Evolutionary conservation across 2,888 invertebrate species (phyloP), one percentile per base, ranked within the genome.

Genomic region (Hirtodrosophila cameraria): DNA sequence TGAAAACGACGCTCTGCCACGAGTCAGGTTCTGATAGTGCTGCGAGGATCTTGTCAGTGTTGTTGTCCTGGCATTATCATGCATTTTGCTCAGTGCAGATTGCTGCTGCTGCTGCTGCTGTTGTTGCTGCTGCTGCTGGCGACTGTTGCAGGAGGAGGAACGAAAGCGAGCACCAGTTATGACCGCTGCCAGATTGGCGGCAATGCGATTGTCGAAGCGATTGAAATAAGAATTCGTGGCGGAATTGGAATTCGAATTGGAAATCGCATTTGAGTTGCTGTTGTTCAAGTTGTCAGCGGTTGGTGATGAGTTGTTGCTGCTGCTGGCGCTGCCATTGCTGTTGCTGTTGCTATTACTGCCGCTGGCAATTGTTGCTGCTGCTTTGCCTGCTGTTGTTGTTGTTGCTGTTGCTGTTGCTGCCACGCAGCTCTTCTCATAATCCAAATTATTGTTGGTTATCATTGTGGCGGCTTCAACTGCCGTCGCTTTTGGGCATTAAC

Each of bases 401-500:
- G 63, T 27, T 31, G 35, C 5, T 52, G 15, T 28, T 39, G 58
- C 45, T 48, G 57, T 42, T 50, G 46, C 41, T 41, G 54, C 61
- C 70, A 54, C 49, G 70, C 79, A 85, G 76, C 86, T 88, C 74
- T 81, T 89, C 67, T 88, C 88, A 60, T 87, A 89, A 72, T 89
- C 88, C 82, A 90, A 85, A 87, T 89, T 89, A 86, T 89, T 89
- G 84, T 89, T 89, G 89, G 89, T 89, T 75, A 89, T 88, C 89
- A 89, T 90, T 85, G 85, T 82, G 71, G 48, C 23, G 48, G 55
- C 55, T 39, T 23, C 25, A 13, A 12, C n/a, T 28, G 20, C 42
- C 48, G 66, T 55, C 61, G 66, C 85, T 78, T 72, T 63, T 65
- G 75, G 86, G 87, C 73, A 79, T 87, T 87, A 85, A 83, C 86